Base-by-base conservation (phyloP, 2,113 vertebrate genomes). In the Podarcis raffonei region DNA sequence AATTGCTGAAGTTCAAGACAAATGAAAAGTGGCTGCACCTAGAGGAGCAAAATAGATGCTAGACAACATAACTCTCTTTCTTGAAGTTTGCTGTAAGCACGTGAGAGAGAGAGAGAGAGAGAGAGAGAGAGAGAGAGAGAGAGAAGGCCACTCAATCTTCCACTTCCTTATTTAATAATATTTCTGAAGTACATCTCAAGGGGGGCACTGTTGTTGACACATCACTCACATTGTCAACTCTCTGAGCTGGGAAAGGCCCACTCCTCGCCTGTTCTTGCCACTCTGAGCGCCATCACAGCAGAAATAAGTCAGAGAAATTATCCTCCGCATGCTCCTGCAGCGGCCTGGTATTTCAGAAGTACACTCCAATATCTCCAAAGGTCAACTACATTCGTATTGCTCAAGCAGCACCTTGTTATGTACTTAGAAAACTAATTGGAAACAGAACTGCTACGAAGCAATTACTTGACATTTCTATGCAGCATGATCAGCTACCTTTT, bases 401-500 rank as follows among this genome's bases (percentile, higher is more conserved):
- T 89, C 83, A 76, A 82, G 84, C 35, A 79, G 59, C 76, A 87
- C 62, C 71, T 93, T 83, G 74, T 88, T 91, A 74, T 16, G 69
- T 71, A 89, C 71, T 92, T 88, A 92, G 82, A 89, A 77, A 91
- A 89, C 57, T 77, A 86, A 87, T 88, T 91, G 88, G 53, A 81
- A 85, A 90, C 68, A 83, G 1, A 1, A 7, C 62, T 90, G 27
- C 77, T 68, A 86, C 42, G 30, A 83, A 22, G 79, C 72, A 88
- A 86, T 91, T 83, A 11, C 68, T 57, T 32, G 27, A 83, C 76
- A 78, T n/a, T 5, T 35, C 74, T 2, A 0, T 68, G 20, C 37
- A 83, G 42, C 48, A 65, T 62, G 85, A 86, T 83, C 3, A 0
- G 32, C 85, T 91, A 35, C 42, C 8, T 48, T 42, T 42, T 42